Conservation (phyloP, 2,797 vertebrate genomes). For the Discoglossus pictus region DNA sequence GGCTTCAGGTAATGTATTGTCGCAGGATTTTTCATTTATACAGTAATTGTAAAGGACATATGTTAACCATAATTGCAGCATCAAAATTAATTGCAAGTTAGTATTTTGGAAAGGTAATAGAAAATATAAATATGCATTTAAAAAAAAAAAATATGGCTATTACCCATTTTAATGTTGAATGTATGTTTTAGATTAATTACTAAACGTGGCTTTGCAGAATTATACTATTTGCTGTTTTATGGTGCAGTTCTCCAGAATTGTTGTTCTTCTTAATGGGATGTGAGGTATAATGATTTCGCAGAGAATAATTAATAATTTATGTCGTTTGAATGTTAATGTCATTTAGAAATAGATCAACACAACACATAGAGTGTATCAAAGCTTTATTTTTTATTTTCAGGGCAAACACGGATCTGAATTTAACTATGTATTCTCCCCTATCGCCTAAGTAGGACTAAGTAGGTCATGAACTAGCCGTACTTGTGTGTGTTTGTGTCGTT, state of each 20-base stretch:
- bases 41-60: slow-evolving; percentile 42
- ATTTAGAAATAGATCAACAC: slow-evolving; percentile 45
- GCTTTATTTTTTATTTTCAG: slow-evolving; percentile 6
- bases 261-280: slow-evolving; percentile 45
- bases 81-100: slow-evolving; percentile 30
- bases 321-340: slow-evolving; percentile 45
- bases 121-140: slow-evolving; percentile 36
- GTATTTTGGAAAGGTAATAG: slow-evolving; percentile 31
- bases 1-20: slow-evolving; percentile 17
- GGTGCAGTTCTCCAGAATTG: slow-evolving; percentile 34
- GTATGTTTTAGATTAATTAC: slow-evolving; percentile 45
- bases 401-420: slow-evolving; percentile 1
- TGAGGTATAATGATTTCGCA: slow-evolving; percentile 47
- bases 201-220: slow-evolving; percentile 31
- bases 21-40: slow-evolving; percentile 23
- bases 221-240: slow-evolving; percentile 27
- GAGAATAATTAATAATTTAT: slow-evolving; percentile 47
- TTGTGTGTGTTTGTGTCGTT: too few relatives aligned
- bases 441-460: slow-evolving; percentile 14
- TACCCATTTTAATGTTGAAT: slow-evolving; percentile 22
- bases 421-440: slow-evolving; percentile 10
- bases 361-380: slow-evolving; percentile 37
- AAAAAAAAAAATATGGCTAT: slow-evolving; percentile 36
- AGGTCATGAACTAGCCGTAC: slow-evolving; percentile 18
- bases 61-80: slow-evolving; percentile 37